These are phyloP conservation scores for Hystrix brachyura DNA, from an alignment of 2,113 vertebrate genomes.

Conservation along the genomic window DNA sequence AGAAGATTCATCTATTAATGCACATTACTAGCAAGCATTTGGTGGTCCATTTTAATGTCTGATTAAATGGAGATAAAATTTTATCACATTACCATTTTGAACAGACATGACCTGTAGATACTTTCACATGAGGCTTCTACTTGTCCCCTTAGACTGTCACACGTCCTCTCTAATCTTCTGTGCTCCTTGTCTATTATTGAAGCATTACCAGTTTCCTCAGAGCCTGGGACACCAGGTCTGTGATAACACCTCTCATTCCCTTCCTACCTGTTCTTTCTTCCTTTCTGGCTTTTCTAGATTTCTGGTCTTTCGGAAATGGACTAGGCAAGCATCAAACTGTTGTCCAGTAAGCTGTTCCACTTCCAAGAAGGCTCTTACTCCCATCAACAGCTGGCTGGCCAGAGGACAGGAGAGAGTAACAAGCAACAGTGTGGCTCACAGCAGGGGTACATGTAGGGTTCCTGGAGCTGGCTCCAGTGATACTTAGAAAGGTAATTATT, in stretches of 20 bases:
- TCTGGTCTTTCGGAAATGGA: neutral
- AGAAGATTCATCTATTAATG: neutral
- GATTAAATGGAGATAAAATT: neutral
- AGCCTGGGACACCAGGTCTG: neutral
- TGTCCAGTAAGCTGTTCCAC: neutral
- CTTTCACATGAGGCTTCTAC: neutral
- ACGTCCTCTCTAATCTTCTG: neutral
- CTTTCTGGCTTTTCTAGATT: neutral
- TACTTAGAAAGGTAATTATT: neutral
- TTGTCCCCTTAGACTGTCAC: neutral
- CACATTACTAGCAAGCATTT: neutral
- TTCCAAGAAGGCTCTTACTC: neutral
- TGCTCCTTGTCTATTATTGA: neutral
- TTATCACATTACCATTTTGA: neutral
- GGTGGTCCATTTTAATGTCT: neutral
- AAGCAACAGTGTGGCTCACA: neutral
- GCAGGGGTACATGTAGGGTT: accelerated
- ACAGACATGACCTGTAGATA: neutral
- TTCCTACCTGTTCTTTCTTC: neutral
- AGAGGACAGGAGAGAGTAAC: neutral
- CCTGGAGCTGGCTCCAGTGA: accelerated
- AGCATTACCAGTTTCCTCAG: neutral
- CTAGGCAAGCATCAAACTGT: neutral
- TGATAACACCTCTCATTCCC: neutral
- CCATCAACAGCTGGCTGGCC: neutral